Evolutionary conservation across 2,113 vertebrate species (phyloP).

Genomic region (Alligator mississippiensis): DNA sequence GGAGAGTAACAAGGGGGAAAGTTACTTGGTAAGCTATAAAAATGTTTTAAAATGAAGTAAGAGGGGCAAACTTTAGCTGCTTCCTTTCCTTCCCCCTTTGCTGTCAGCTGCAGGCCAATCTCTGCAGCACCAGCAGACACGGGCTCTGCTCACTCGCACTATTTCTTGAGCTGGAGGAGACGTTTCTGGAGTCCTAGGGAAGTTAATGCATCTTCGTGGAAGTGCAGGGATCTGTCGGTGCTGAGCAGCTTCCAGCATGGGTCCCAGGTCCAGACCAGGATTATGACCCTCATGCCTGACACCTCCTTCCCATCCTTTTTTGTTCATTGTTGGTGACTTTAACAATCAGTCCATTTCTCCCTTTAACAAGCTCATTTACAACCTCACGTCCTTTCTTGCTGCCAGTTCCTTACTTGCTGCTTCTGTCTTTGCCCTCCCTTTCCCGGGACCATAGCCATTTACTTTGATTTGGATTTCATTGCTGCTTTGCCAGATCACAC

Average conservation of each 20-base stretch:
- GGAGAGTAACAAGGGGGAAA: neutral
- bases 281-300: neutral
- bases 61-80: neutral
- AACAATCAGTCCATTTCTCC: neutral
- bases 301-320: neutral
- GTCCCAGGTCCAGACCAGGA: neutral
- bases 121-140: neutral
- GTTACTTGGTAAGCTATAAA: neutral
- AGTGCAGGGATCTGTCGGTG: neutral
- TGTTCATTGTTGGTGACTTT: neutral
- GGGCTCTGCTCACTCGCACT: neutral
- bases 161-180: neutral
- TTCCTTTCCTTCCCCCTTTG: neutral
- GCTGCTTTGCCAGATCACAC: neutral
- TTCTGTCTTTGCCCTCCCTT: neutral
- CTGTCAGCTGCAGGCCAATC: neutral
- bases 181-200: neutral
- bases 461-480: neutral
- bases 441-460: neutral
- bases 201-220: neutral
- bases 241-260: neutral
- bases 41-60: neutral
- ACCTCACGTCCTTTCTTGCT: neutral
- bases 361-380: neutral
- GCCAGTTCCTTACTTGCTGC: neutral